Evolutionary conservation across 1,140 invertebrate genomes (phyloP).

Genomic region (Spodoptera litura): DNA sequence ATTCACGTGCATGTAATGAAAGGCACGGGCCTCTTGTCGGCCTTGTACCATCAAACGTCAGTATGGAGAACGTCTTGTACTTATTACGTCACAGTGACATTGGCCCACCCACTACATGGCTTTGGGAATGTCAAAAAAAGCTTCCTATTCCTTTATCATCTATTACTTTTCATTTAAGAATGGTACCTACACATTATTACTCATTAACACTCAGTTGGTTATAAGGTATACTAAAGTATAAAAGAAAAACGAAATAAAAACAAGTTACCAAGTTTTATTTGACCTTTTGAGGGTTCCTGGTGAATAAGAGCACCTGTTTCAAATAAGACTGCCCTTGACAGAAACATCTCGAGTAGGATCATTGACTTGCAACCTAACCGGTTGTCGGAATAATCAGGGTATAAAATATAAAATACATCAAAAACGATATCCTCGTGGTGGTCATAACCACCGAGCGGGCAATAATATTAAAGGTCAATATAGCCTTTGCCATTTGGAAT

Average conservation of each 20-base stretch:
- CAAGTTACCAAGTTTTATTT: neutral
- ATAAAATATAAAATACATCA: neutral
- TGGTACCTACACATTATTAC: too few relatives aligned
- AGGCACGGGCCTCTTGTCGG: conserved; percentile 1
- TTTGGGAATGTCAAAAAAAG: neutral
- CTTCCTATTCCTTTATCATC: too few relatives aligned
- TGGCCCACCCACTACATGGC: neutral
- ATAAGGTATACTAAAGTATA: too few relatives aligned
- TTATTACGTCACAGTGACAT: neutral
- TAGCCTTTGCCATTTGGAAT: conserved; percentile 3
- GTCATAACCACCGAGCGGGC: neutral
- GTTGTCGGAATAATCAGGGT: neutral
- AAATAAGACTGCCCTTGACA: neutral
- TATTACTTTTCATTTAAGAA: too few relatives aligned
- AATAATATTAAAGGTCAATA: conserved; percentile 15
- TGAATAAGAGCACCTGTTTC: neutral
- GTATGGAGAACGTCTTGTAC: conserved; percentile 13
- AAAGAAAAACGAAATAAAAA: neutral
- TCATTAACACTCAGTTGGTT: too few relatives aligned
- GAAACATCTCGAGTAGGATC: neutral
- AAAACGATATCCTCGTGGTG: neutral
- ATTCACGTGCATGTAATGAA: neutral
- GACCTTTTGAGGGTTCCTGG: neutral
- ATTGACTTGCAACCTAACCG: conserved; percentile 1
- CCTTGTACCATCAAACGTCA: conserved; percentile 1